Conservation (phyloP, 2,888 invertebrate genomes). For the Melitaea athalia region DNA sequence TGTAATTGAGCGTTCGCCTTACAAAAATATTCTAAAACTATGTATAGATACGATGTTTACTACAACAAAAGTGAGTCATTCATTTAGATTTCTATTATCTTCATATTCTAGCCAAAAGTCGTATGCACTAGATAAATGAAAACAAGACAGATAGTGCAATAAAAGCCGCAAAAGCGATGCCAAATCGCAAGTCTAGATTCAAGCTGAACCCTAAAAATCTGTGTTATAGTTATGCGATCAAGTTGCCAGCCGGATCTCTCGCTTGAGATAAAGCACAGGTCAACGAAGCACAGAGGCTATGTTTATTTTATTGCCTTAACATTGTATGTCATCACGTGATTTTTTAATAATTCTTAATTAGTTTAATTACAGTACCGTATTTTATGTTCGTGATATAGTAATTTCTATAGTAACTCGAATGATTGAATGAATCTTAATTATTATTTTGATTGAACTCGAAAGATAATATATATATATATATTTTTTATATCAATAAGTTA, state of each 20-base stretch:
- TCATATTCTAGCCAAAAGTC: neutral
- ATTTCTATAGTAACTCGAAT: neutral
- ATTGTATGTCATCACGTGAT: constrained; percentile 25
- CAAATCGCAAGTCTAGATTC: neutral
- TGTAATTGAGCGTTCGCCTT: neutral
- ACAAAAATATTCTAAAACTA: neutral
- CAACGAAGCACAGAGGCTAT: constrained; percentile 51
- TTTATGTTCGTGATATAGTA: neutral
- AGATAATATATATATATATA: too few species aligned
- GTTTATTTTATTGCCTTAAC: constrained; percentile 36
- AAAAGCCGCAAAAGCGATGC: neutral
- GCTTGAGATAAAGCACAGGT: constrained; percentile 52
- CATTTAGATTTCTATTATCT: neutral
- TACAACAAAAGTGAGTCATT: neutral
- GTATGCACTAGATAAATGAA: neutral
- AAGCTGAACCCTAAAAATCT: constrained; percentile 26
- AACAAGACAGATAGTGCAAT: neutral
- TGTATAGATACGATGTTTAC: neutral
- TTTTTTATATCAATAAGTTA: too few species aligned
- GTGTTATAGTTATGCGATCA: constrained; percentile 17
- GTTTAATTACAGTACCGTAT: neutral
- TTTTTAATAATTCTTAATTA: neutral
- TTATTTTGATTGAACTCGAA: too few species aligned
- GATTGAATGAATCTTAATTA: neutral
- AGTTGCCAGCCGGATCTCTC: constrained; percentile 61